Percentiles rank a stretch among this genome's conserved stretches.
Evolutionary conservation across 2,888 invertebrate species (phyloP).

Genomic region (Aphidius colemani): DNA sequence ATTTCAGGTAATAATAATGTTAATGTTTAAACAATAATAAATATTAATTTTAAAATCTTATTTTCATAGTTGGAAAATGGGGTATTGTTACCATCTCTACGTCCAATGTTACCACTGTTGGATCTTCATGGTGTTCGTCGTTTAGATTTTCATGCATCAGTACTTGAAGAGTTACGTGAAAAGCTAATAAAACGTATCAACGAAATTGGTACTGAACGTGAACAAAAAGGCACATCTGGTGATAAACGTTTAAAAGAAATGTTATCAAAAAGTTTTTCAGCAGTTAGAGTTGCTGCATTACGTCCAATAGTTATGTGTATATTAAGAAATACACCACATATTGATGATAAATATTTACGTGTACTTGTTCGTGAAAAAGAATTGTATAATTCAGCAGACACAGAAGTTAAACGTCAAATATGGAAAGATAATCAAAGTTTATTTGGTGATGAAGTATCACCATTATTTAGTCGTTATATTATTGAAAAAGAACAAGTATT

Average conservation of each 20-base stretch:
- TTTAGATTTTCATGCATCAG: conserved; percentile 92
- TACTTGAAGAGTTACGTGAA: conserved; percentile 76
- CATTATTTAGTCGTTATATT: conserved; percentile 89
- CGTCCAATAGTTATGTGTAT: conserved; percentile 95
- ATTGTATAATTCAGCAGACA: conserved; percentile 91
- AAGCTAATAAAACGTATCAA: conserved; percentile 72
- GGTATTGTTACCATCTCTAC: conserved; percentile 85
- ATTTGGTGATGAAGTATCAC: conserved; percentile 97
- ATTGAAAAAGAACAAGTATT: conserved; percentile 90
- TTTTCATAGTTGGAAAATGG: conserved; percentile 80
- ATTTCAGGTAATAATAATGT: conserved; percentile 72
- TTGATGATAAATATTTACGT: conserved; percentile 85
- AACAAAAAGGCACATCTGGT: conserved; percentile 70
- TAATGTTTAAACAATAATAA: conserved; percentile 2
- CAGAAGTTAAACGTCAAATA: conserved; percentile 95
- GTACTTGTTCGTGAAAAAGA: conserved; percentile 83
- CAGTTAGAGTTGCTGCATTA: conserved; percentile 87
- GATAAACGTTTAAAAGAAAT: conserved; percentile 89
- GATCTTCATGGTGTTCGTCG: conserved; percentile 93
- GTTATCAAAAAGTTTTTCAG: conserved; percentile 89
- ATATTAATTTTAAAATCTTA: too few relatives aligned
- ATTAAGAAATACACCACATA: conserved; percentile 87
- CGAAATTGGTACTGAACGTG: conserved; percentile 70
- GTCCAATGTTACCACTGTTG: conserved; percentile 92
- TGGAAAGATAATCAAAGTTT: conserved; percentile 97